Percentiles rank a stretch among this genome's conserved stretches.
These are phyloP conservation scores for Drepanosiphum platanoidis DNA, from an alignment of 2,888 invertebrate species.

Conservation along the genomic window DNA sequence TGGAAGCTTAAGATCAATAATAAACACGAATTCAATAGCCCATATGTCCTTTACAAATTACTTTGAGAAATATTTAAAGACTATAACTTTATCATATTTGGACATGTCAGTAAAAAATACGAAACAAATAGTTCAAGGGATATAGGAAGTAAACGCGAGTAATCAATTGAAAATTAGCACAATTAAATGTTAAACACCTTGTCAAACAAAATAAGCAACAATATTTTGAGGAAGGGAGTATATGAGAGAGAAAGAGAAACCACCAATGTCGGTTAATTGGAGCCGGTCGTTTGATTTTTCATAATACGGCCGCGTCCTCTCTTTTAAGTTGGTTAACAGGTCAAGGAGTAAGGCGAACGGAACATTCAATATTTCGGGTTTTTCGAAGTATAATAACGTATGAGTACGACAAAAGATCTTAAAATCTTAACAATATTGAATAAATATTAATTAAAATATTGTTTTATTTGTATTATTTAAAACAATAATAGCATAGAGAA, in stretches of 20 bases:
- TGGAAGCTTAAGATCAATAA: too few relatives aligned
- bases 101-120: not conserved
- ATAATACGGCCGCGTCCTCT: constrained; percentile 60
- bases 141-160: constrained; percentile 49
- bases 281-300: constrained; percentile 61
- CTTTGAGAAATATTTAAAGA: too few relatives aligned
- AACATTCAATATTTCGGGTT: constrained; percentile 61
- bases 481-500: not conserved
- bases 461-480: not conserved
- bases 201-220: constrained; percentile 31
- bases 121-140: constrained; percentile 44
- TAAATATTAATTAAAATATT: not conserved
- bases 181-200: constrained; percentile 39
- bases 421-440: not conserved
- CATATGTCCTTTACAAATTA: too few relatives aligned
- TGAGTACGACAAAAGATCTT: constrained; percentile 44
- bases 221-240: constrained; percentile 9
- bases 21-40: too few relatives aligned
- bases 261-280: constrained; percentile 62
- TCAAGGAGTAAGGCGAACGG: constrained; percentile 62
- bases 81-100: too few relatives aligned
- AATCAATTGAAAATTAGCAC: constrained; percentile 33
- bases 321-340: constrained; percentile 62
- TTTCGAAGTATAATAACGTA: constrained; percentile 41
- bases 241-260: constrained; percentile 56